phyloP scores from a whole-genome alignment of 1,140 invertebrate species.

The Thaumetopoea pityocampa region DNA sequence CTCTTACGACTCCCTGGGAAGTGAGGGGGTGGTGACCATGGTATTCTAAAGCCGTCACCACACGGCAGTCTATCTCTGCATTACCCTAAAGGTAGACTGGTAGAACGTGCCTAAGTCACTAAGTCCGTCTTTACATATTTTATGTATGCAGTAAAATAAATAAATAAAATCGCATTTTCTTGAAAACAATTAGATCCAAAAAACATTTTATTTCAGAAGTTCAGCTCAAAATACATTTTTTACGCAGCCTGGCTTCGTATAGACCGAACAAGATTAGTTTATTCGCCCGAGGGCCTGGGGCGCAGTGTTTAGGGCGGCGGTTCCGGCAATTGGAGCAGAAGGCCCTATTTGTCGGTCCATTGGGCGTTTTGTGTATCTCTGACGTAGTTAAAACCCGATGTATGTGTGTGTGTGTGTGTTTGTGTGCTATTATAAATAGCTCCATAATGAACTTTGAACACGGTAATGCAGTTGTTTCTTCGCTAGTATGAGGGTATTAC shows the following conservation, averaged over 20 bases:
- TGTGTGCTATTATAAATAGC: too few species aligned
- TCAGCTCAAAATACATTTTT: constrained; percentile 61
- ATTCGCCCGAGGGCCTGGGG: constrained; percentile 24
- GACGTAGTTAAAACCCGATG: constrained; percentile 42
- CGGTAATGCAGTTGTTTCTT: constrained; percentile 7
- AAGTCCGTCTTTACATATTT: too few species aligned
- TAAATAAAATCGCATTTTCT: too few species aligned
- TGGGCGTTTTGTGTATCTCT: constrained; percentile 49
- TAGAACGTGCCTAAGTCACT: too few species aligned
- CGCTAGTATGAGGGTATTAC: too few species aligned
- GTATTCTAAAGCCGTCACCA: too few species aligned
- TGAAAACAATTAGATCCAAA: constrained; percentile 3
- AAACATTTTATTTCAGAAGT: constrained; percentile 31
- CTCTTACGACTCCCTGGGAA: too few species aligned
- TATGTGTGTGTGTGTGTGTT: too few species aligned
- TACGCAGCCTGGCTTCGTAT: constrained; percentile 37
- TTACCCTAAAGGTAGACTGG: too few species aligned
- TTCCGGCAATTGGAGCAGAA: constrained; percentile 56
- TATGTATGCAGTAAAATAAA: too few species aligned
- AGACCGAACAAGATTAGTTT: constrained; percentile 52
- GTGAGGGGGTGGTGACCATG: too few species aligned
- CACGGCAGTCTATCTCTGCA: too few species aligned
- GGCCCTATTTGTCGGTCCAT: constrained; percentile 58
- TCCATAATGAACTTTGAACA: constrained; percentile 26
- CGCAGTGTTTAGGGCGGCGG: constrained; percentile 42